Conservation (phyloP, 2,113 vertebrate species). For the Hypocryptadius cinnamomeus region DNA sequence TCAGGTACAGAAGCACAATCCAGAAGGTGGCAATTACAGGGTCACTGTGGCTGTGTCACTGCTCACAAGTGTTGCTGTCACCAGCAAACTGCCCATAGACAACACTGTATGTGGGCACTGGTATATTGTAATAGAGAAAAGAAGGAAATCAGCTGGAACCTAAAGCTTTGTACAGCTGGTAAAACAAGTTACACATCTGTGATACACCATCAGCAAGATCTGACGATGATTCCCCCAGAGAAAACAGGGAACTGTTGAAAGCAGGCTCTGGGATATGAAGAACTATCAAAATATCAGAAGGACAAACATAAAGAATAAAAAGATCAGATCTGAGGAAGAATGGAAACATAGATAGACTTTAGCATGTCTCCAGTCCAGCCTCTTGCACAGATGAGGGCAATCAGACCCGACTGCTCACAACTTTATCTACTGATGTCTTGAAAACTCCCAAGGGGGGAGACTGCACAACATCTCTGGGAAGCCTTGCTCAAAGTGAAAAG, state of each 20-base stretch:
- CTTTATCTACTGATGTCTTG: neutral
- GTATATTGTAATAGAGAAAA: neutral
- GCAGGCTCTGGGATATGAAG: neutral
- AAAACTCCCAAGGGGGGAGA: neutral
- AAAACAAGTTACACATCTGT: neutral
- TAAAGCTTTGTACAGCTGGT: neutral
- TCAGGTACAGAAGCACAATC: neutral
- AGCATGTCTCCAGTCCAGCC: neutral
- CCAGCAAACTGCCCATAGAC: neutral
- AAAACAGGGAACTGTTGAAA: neutral
- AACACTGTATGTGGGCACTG: neutral
- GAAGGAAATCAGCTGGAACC: neutral
- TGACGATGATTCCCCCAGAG: neutral
- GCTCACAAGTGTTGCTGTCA: neutral
- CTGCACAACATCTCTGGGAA: neutral
- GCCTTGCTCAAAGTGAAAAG: neutral
- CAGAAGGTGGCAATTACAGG: neutral
- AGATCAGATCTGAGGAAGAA: neutral
- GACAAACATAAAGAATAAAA: neutral
- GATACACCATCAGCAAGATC: neutral
- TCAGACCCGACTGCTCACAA: neutral
- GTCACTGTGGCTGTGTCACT: neutral
- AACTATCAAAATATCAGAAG: neutral
- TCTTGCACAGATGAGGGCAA: neutral
- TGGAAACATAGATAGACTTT: neutral